Conservation (phyloP, 2,888 invertebrate species). For the Caenorhabditis doughertyi region DNA sequence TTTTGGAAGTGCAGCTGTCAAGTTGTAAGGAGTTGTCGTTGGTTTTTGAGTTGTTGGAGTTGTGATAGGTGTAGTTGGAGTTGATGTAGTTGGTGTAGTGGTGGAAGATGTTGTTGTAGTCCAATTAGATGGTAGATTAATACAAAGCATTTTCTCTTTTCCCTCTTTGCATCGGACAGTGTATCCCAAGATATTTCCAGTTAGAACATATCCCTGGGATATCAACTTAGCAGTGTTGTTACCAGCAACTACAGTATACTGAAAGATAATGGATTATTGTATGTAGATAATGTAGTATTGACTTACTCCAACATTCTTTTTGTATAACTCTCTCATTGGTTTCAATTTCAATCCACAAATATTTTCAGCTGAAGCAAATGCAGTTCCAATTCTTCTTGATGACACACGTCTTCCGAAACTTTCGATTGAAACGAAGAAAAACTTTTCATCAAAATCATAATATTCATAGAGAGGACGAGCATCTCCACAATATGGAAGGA, state of each 20-base stretch:
- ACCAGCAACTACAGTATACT: slow-evolving; percentile 9
- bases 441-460: not conserved
- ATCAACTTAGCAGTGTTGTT: not conserved
- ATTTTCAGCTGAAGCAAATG: slow-evolving; percentile 13
- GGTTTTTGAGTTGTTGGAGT: not conserved
- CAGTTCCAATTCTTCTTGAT: not conserved
- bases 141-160: not conserved
- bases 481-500: slow-evolving; percentile 8
- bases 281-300: too few relatives aligned
- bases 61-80: not conserved
- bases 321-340: slow-evolving; percentile 23
- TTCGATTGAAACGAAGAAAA: not conserved
- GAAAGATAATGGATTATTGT: not conserved
- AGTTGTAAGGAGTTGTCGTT: slow-evolving; percentile 13
- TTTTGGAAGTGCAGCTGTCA: not conserved
- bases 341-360: slow-evolving; percentile 18
- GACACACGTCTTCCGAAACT: not conserved
- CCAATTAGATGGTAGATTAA: not conserved
- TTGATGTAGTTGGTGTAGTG: not conserved
- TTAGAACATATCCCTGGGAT: not conserved
- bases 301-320: slow-evolving; percentile 4
- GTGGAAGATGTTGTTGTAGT: slow-evolving; percentile 7
- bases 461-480: not conserved
- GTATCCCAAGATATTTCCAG: slow-evolving; percentile 15
- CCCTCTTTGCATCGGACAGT: not conserved